Evolutionary conservation across 1,140 invertebrate genomes (phyloP).

Genomic region (Psix sp.): DNA sequence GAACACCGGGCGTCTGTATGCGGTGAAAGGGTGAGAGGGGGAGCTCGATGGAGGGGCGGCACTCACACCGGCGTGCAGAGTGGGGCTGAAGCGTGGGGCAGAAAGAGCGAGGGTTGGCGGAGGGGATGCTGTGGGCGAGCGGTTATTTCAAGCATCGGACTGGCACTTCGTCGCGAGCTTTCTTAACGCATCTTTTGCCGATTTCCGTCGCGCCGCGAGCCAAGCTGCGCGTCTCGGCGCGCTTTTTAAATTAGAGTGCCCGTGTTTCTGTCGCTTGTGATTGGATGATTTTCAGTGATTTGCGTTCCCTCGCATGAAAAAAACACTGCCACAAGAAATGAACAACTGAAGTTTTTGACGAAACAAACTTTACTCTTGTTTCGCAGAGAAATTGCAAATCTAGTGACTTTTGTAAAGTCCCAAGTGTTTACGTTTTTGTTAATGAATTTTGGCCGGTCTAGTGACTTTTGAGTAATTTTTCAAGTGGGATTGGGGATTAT

Average conservation of each 20-base stretch:
- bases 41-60: slow-evolving; percentile 37
- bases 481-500: too few relatives aligned
- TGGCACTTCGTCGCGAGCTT: slow-evolving; percentile 75
- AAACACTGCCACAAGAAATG: too few relatives aligned
- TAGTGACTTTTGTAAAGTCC: too few relatives aligned
- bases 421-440: too few relatives aligned
- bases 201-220: slow-evolving; percentile 58
- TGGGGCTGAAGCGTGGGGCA: slow-evolving; percentile 61
- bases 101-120: slow-evolving; percentile 65
- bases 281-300: too few relatives aligned
- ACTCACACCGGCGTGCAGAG: slow-evolving; percentile 29
- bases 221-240: slow-evolving; percentile 33
- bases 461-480: too few relatives aligned
- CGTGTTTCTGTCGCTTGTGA: too few relatives aligned
- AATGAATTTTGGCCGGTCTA: too few relatives aligned
- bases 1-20: slow-evolving; percentile 57
- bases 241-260: slow-evolving; percentile 35
- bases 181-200: slow-evolving; percentile 68
- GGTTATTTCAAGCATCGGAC: slow-evolving; percentile 76
- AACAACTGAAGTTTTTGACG: too few relatives aligned
- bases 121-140: slow-evolving; percentile 71
- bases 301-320: too few relatives aligned
- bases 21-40: slow-evolving; percentile 13
- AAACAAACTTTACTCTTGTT: too few relatives aligned
- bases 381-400: too few relatives aligned